These are phyloP conservation scores for Morpho deidamia DNA, from an alignment of 2,888 invertebrate genomes.

Conservation along the genomic window DNA sequence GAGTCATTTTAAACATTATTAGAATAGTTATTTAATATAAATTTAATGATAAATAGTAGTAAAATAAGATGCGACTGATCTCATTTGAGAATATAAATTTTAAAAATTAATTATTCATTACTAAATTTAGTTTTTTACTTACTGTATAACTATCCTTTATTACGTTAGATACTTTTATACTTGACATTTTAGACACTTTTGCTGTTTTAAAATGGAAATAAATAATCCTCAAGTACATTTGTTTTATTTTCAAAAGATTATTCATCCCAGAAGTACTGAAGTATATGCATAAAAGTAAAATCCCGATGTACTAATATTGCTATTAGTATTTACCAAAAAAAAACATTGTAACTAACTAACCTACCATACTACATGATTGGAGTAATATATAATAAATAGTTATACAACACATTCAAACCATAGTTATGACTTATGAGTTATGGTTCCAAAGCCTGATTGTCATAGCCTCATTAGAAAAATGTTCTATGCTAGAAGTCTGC, in stretches of 20 bases:
- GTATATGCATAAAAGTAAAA: no score
- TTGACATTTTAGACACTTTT: conserved; percentile 12
- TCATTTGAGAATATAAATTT: conserved; percentile 46
- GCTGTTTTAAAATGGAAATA: conserved; percentile 19
- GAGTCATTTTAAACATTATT: conserved; percentile 9
- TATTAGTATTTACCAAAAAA: no score
- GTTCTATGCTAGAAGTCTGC: no score
- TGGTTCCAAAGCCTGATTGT: no score
- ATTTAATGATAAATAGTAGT: conserved; percentile 21
- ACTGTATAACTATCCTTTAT: conserved; percentile 1
- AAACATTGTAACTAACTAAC: no score
- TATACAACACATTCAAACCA: no score
- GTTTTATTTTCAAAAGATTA: conserved; percentile 3
- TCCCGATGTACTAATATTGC: no score
- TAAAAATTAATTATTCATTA: conserved; percentile 3
- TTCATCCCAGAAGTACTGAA: no score
- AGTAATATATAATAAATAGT: no score
- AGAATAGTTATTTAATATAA: conserved; percentile 22
- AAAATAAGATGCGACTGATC: conserved; percentile 47
- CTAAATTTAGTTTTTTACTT: conserved; percentile 8
- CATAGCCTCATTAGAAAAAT: no score
- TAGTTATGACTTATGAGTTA: no score
- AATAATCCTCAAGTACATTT: conserved; percentile 20
- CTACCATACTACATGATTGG: no score
- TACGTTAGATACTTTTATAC: conserved; percentile 14